Percentiles rank a stretch among this genome's conserved stretches.
Evolutionary conservation across 2,113 vertebrate species (phyloP).

Genomic region (Cochlearius cochlearius): DNA sequence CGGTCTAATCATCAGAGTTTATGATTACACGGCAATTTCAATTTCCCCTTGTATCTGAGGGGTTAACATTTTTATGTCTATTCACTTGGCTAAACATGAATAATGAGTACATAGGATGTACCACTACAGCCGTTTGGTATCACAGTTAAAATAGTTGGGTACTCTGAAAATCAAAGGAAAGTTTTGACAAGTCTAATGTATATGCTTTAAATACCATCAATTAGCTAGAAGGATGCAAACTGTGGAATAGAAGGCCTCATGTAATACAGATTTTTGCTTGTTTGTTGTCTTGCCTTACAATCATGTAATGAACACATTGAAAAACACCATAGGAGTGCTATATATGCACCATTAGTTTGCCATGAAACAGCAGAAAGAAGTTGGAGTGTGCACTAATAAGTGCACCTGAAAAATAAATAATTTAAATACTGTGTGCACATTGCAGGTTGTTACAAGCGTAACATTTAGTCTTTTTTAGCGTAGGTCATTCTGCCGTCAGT

Average conservation of each 20-base stretch:
- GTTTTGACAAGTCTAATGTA: background rate
- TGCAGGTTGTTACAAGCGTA: background rate
- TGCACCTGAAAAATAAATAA: background rate
- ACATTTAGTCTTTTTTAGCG: background rate
- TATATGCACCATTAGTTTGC: background rate
- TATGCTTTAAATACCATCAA: background rate
- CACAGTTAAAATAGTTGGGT: background rate
- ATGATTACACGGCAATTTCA: background rate
- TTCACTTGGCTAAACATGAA: background rate
- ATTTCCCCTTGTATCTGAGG: background rate
- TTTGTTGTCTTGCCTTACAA: background rate
- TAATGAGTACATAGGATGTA: background rate
- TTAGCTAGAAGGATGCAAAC: background rate
- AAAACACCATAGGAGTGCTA: background rate
- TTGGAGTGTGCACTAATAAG: background rate
- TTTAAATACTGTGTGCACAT: background rate
- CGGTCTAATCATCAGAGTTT: background rate
- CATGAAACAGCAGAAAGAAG: background rate
- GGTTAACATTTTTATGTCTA: background rate
- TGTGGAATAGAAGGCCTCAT: background rate
- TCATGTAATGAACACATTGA: background rate
- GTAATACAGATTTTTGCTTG: background rate
- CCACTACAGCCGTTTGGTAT: background rate
- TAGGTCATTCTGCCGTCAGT: background rate
- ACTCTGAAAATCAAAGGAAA: background rate